A percentile compares a stretch with the other conserved stretches of the same genome.
Conservation (phyloP, 2,888 invertebrate species). For the Rosalia funebris region DNA sequence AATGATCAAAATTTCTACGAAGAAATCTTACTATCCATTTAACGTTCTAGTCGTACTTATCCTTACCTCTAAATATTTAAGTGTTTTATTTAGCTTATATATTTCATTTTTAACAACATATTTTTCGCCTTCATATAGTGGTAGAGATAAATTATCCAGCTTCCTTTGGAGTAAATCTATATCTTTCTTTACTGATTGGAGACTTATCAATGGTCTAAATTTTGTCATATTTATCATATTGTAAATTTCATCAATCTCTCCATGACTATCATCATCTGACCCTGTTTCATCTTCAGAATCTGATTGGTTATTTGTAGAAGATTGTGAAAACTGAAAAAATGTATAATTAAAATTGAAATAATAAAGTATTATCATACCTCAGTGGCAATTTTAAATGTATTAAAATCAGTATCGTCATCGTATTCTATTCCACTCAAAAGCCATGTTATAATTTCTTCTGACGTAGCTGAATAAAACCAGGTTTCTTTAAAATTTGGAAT, state of each 20-base stretch:
- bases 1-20: too few species aligned
- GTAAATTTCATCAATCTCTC: neutral
- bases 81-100: neutral
- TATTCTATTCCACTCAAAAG: conserved; percentile 34
- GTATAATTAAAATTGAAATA: neutral
- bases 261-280: neutral
- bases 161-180: neutral
- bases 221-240: neutral
- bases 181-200: neutral
- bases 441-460: conserved; percentile 47
- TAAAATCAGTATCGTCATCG: neutral
- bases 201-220: neutral
- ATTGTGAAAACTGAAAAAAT: neutral
- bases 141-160: neutral
- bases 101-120: neutral
- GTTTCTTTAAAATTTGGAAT: conserved; percentile 52
- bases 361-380: neutral
- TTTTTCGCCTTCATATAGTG: neutral
- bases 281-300: neutral
- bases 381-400: neutral
- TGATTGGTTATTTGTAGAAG: neutral
- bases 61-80: neutral
- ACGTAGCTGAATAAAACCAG: conserved; percentile 57
- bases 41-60: too few species aligned
- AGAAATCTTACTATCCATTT: too few species aligned